These are phyloP conservation scores for Crotalus helleri DNA, from an alignment of 2,113 vertebrate genomes.

Conservation along the genomic window DNA sequence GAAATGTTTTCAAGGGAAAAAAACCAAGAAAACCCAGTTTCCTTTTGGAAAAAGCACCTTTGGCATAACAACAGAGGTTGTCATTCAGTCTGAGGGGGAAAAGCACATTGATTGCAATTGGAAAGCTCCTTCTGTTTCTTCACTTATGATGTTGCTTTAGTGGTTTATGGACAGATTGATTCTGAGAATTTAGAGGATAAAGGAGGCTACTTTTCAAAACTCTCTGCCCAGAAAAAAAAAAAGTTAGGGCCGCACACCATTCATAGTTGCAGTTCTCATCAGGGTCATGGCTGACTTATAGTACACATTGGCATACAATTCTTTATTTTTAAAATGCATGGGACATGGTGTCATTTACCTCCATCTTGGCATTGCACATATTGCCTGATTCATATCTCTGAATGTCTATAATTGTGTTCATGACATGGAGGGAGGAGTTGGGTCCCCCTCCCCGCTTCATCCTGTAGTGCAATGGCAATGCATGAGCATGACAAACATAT, in stretches of 20 bases:
- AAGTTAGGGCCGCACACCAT: background rate
- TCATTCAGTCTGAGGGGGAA: background rate
- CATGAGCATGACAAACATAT: background rate
- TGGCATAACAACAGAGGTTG: background rate
- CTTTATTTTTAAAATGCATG: background rate
- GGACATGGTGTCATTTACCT: background rate
- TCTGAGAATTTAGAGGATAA: background rate
- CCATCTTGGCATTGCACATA: background rate
- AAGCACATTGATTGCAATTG: background rate
- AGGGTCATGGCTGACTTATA: background rate
- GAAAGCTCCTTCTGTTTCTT: background rate
- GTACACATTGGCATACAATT: background rate
- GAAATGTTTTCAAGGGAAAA: background rate
- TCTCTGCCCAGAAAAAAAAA: background rate
- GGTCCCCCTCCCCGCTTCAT: no score
- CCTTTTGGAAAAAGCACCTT: background rate
- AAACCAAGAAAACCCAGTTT: background rate
- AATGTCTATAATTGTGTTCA: background rate
- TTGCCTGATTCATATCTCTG: background rate
- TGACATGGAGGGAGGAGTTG: background rate
- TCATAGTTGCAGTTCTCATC: background rate
- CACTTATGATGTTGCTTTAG: background rate
- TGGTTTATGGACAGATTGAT: background rate
- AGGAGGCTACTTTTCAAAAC: background rate
- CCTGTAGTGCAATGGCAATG: background rate